Evolutionary conservation across 2,888 invertebrate species (phyloP).

Genomic region (Harpalus rubripes): DNA sequence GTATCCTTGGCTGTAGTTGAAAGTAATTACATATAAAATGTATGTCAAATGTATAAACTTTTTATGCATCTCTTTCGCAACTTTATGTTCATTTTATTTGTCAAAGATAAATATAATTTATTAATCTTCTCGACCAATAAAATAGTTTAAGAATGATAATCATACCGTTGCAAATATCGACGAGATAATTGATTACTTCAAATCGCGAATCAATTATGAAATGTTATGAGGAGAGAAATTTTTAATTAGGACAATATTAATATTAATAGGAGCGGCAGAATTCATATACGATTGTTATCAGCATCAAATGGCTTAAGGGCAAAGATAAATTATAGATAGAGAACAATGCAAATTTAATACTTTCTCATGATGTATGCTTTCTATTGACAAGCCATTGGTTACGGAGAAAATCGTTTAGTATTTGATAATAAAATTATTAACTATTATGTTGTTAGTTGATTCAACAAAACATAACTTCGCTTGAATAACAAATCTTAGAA

Average conservation of each 20-base stretch:
- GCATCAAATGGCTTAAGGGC: conserved; percentile 10
- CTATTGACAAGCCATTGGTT: conserved; percentile 63
- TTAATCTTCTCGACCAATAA: conserved; percentile 3
- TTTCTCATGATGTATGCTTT: conserved; percentile 64
- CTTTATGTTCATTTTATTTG: conserved; percentile 19
- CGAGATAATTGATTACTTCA: conserved; percentile 27
- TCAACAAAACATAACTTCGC: not conserved
- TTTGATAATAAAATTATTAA: conserved; percentile 57
- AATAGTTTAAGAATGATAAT: conserved; percentile 27
- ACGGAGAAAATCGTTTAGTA: conserved; percentile 58
- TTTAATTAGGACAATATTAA: conserved; percentile 42
- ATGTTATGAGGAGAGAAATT: conserved; percentile 25
- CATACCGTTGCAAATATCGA: conserved; percentile 28
- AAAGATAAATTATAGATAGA: conserved; percentile 59
- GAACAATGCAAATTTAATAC: conserved; percentile 60
- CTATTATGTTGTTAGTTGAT: conserved; percentile 12
- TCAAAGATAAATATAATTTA: conserved; percentile 35
- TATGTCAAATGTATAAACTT: conserved; percentile 33
- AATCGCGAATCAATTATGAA: conserved; percentile 50
- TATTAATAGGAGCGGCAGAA: conserved; percentile 36
- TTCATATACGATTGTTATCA: conserved; percentile 46
- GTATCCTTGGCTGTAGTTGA: conserved; percentile 41
- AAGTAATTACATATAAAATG: conserved; percentile 39
- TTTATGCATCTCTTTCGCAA: conserved; percentile 24
- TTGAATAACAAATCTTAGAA: not conserved